Percentiles rank a stretch among this genome's conserved stretches.
Conservation (phyloP, 2,113 vertebrate genomes). For the Polypterus senegalus region DNA sequence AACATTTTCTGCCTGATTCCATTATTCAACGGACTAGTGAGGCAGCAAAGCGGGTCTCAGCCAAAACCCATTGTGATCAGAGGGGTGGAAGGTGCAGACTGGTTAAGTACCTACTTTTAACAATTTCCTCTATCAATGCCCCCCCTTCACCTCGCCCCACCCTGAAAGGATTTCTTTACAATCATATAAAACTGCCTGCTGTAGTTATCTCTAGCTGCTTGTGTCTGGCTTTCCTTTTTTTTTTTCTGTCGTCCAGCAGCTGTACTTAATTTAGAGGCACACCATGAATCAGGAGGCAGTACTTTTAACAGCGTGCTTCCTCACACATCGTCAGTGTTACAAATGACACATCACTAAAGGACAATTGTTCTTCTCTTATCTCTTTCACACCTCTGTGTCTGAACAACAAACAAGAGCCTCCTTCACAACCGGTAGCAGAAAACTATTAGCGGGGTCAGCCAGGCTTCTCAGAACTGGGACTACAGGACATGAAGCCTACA, state of each 20-base stretch:
- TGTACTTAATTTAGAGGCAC: slow-evolving; percentile 5
- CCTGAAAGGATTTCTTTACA: slow-evolving; percentile 13
- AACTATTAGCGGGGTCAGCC: background rate
- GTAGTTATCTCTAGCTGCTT: slow-evolving; percentile 12
- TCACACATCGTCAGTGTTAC: slow-evolving; percentile 12
- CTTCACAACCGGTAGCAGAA: background rate
- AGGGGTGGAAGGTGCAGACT: slow-evolving; percentile 9
- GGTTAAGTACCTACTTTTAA: slow-evolving; percentile 26
- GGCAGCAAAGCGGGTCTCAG: slow-evolving; percentile 14
- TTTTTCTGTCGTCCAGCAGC: slow-evolving; percentile 17
- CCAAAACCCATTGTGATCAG: slow-evolving; percentile 16
- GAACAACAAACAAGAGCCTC: slow-evolving; percentile 18
- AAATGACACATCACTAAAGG: slow-evolving; percentile 11
- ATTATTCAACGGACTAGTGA: slow-evolving; percentile 30
- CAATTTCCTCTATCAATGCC: slow-evolving; percentile 18
- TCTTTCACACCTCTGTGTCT: slow-evolving; percentile 17
- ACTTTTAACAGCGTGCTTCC: slow-evolving; percentile 7
- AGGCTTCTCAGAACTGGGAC: too few species aligned
- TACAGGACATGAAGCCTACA: too few species aligned
- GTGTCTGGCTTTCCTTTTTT: slow-evolving; percentile 7
- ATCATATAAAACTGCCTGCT: slow-evolving; percentile 20
- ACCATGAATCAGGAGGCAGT: slow-evolving; percentile 2
- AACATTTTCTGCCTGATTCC: slow-evolving; percentile 16
- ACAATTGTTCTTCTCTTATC: slow-evolving; percentile 18
- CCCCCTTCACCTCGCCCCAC: slow-evolving; percentile 2